Evolutionary conservation across 30 jellyfish, hydroid and myxozoan species (phyloP).

Genomic region (Euphysa ruthae): DNA sequence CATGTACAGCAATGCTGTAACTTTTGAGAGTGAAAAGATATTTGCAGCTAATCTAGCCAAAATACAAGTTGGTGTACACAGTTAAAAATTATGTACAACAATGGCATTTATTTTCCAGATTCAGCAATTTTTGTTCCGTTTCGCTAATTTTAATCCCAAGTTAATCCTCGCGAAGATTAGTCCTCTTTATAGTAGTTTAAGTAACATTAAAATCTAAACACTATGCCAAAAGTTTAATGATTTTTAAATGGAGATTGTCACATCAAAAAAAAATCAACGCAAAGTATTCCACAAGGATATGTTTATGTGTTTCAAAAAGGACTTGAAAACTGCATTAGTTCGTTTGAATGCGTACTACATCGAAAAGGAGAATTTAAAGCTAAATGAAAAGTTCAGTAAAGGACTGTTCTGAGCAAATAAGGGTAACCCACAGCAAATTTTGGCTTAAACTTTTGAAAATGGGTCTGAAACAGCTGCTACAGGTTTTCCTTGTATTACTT

Average conservation of each 20-base stretch:
- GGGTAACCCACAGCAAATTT: not conserved
- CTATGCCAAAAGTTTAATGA: too few species aligned
- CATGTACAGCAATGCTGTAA: too few species aligned
- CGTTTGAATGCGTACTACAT: constrained; percentile 14
- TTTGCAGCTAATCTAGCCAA: too few species aligned
- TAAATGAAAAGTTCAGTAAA: not conserved
- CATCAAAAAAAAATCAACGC: not conserved
- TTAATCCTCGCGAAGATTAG: too few species aligned
- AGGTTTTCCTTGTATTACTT: not conserved
- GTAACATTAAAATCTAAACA: too few species aligned
- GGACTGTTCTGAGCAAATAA: not conserved
- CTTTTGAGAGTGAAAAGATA: too few species aligned
- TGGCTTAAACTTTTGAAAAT: constrained; percentile 10
- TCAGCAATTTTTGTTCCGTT: too few species aligned
- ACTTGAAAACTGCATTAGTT: not conserved
- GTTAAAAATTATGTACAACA: too few species aligned
- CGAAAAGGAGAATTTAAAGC: constrained; percentile 27
- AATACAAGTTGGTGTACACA: too few species aligned
- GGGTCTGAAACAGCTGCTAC: constrained; percentile 3
- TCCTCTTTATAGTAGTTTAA: too few species aligned
- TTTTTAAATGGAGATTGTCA: not conserved
- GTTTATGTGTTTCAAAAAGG: constrained; percentile 3
- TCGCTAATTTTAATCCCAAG: too few species aligned
- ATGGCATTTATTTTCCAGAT: too few species aligned
- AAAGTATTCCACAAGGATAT: not conserved